These are phyloP conservation scores for Octomys mimax DNA, from an alignment of 2,797 vertebrate species.

Conservation along the genomic window DNA sequence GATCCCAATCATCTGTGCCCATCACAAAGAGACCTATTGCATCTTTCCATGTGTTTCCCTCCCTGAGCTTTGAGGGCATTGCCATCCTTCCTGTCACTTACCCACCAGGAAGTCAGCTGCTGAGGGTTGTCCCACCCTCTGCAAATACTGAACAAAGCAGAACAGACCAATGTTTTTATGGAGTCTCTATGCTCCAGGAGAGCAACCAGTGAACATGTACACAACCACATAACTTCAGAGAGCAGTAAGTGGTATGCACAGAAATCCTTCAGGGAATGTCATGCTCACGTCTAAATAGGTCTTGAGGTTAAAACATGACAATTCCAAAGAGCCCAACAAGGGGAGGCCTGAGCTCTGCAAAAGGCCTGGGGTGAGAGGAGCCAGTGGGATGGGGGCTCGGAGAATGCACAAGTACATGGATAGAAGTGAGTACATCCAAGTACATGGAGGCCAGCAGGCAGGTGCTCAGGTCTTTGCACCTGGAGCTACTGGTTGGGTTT, in stretches of 20 bases:
- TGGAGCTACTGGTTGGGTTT: neutral
- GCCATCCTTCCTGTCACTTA: neutral
- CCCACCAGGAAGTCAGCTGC: neutral
- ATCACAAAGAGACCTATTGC: neutral
- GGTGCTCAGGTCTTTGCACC: rapidly evolving
- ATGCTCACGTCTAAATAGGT: neutral
- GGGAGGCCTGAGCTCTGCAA: neutral
- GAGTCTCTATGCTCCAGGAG: neutral
- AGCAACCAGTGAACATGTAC: neutral
- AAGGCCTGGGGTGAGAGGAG: neutral
- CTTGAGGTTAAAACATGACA: neutral
- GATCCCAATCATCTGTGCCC: neutral
- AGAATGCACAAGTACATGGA: neutral
- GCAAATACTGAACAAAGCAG: neutral
- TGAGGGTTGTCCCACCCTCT: neutral
- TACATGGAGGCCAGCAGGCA: no score
- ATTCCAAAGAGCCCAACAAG: neutral
- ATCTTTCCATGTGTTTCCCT: neutral
- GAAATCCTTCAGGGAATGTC: neutral
- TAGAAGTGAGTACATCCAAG: neutral
- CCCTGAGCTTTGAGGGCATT: neutral
- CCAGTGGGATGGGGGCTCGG: neutral
- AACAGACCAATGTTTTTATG: neutral
- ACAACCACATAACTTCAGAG: neutral
- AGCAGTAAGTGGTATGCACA: neutral